A percentile compares a stretch with the other conserved stretches of the same genome.
phyloP scores from a whole-genome alignment of 2,888 invertebrate genomes.

The Epirrhoe tristata region DNA sequence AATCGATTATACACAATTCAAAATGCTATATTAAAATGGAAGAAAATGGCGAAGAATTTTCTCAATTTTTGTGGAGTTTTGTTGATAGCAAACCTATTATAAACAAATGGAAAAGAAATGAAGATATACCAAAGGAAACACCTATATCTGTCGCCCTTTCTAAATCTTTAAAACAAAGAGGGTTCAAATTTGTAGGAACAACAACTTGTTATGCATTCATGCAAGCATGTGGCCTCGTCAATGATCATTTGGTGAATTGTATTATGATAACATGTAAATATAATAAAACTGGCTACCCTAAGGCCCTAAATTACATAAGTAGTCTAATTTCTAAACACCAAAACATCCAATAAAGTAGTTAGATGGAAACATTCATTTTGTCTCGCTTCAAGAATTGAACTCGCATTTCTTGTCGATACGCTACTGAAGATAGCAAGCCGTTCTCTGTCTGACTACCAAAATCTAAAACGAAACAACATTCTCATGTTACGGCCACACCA shows the following conservation, averaged over 20 bases:
- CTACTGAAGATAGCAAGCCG: no score
- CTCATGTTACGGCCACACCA: no score
- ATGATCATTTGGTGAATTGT: slow-evolving; percentile 70
- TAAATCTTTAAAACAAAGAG: slow-evolving; percentile 65
- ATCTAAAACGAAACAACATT: no score
- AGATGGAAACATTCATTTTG: no score
- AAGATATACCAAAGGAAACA: slow-evolving; percentile 66
- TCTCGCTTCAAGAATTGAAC: no score
- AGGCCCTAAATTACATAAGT: background rate
- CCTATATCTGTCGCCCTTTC: slow-evolving; percentile 60
- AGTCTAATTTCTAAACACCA: background rate
- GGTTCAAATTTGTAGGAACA: slow-evolving; percentile 73
- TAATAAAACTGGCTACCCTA: background rate
- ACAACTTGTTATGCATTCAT: slow-evolving; percentile 78
- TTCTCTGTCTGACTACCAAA: no score
- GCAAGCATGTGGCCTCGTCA: slow-evolving; percentile 78
- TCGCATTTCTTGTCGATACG: no score
- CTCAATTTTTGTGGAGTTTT: slow-evolving; percentile 71
- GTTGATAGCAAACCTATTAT: slow-evolving; percentile 63
- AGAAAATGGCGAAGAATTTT: slow-evolving; percentile 63
- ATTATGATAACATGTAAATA: slow-evolving; percentile 27
- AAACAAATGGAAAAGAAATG: slow-evolving; percentile 60
- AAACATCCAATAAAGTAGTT: no score
- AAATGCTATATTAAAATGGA: slow-evolving; percentile 67
- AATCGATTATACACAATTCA: slow-evolving; percentile 71